Percentiles rank a stretch among this genome's conserved stretches.
These are phyloP conservation scores for Champsocephalus esox DNA, from an alignment of 2,797 vertebrate species.

Conservation along the genomic window DNA sequence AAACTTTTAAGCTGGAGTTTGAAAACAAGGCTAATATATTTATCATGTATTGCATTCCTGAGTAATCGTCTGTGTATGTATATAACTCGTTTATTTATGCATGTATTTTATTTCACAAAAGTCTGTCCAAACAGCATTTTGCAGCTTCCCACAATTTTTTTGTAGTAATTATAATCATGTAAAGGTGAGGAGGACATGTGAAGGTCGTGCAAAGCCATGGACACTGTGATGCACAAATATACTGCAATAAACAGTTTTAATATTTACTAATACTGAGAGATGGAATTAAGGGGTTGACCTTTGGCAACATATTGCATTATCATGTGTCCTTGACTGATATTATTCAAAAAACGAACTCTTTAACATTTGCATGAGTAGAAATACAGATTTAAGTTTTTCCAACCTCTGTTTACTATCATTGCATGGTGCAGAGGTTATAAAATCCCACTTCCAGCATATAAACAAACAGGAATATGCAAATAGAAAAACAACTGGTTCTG, in stretches of 20 bases:
- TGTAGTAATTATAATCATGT: not conserved
- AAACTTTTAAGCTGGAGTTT: constrained; percentile 27
- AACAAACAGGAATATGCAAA: constrained; percentile 7
- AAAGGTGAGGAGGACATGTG: not conserved
- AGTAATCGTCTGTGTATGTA: not conserved
- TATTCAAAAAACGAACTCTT: not conserved
- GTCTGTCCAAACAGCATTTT: not conserved
- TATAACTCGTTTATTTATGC: constrained; percentile 22
- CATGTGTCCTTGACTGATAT: not conserved
- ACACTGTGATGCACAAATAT: not conserved
- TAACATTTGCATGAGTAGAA: constrained; percentile 5
- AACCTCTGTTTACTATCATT: constrained; percentile 7
- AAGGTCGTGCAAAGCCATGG: not conserved
- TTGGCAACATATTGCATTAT: constrained; percentile 1
- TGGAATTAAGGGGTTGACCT: constrained; percentile 11
- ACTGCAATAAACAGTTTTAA: not conserved
- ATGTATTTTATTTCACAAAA: constrained; percentile 5
- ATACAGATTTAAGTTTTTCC: not conserved
- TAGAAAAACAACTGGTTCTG: not conserved
- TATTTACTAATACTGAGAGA: not conserved
- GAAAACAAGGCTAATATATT: constrained; percentile 13
- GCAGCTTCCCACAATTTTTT: not conserved
- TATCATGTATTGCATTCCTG: not conserved
- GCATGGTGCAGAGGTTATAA: not conserved
- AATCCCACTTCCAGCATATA: constrained; percentile 2